phyloP scores from a whole-genome alignment of 2,797 vertebrate genomes.

The Moxostoma hubbsi region DNA sequence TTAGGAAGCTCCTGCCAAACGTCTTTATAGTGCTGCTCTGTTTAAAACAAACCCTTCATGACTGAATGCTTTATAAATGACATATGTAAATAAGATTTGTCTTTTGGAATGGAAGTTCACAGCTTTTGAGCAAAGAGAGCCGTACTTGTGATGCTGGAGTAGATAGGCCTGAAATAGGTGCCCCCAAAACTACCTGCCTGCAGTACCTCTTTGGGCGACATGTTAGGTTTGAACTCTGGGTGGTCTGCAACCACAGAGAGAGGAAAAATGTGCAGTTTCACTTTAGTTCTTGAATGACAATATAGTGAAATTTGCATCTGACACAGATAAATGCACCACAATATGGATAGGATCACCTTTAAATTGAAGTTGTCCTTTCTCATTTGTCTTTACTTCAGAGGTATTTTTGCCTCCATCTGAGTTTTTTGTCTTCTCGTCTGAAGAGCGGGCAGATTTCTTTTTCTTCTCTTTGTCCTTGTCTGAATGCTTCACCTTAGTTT shows the following conservation, averaged over 20 bases:
- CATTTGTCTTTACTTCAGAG: slow-evolving; percentile 34
- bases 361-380: slow-evolving; percentile 54
- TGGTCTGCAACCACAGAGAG: background rate
- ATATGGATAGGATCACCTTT: slow-evolving; percentile 32
- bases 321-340: background rate
- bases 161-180: slow-evolving; percentile 61
- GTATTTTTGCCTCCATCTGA: background rate
- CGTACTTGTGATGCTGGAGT: slow-evolving; percentile 59
- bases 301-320: background rate
- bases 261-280: background rate
- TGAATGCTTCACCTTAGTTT: slow-evolving; percentile 14
- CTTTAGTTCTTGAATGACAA: background rate
- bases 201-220: slow-evolving; percentile 45
- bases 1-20: slow-evolving; percentile 55
- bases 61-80: background rate
- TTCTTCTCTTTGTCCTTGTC: slow-evolving; percentile 3
- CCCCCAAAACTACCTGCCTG: slow-evolving; percentile 61
- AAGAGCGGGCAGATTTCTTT: slow-evolving; percentile 16
- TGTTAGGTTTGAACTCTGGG: slow-evolving; percentile 9
- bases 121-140: background rate
- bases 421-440: background rate
- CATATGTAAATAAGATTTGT: too few species aligned
- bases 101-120: background rate
- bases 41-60: background rate
- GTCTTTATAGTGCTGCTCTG: slow-evolving; percentile 53